A percentile compares a stretch with the other conserved stretches of the same genome.
These are phyloP conservation scores for Oreochromis spilurus DNA, from an alignment of 2,113 vertebrate genomes.

Conservation along the genomic window DNA sequence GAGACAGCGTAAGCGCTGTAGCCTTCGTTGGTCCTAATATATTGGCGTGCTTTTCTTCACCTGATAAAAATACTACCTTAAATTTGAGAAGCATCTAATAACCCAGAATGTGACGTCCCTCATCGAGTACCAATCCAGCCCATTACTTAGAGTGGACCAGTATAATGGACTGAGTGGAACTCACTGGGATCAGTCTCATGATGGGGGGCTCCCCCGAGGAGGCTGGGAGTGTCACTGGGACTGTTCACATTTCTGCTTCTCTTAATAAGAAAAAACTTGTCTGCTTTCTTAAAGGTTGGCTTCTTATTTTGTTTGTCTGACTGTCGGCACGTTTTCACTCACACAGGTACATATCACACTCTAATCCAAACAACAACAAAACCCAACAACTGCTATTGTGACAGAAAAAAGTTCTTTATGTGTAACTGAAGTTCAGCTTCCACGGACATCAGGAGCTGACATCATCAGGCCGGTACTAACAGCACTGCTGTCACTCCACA, in stretches of 20 bases:
- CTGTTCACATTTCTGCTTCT: neutral
- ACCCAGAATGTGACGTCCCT: neutral
- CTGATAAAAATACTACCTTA: neutral
- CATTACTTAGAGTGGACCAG: neutral
- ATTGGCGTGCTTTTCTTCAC: neutral
- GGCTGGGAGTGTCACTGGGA: neutral
- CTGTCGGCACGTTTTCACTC: neutral
- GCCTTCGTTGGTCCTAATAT: neutral
- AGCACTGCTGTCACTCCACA: neutral
- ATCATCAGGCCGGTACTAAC: neutral
- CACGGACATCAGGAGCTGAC: neutral
- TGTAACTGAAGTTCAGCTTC: neutral
- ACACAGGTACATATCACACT: neutral
- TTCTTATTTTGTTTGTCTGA: neutral
- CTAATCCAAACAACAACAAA: neutral
- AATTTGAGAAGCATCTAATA: neutral
- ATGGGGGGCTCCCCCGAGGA: neutral
- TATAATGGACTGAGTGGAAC: neutral
- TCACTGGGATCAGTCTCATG: neutral
- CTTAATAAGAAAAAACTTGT: neutral
- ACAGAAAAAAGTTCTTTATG: neutral
- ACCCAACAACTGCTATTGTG: neutral
- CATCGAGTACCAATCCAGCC: neutral
- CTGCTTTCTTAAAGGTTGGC: neutral
- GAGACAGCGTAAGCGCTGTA: neutral